Evolutionary conservation across 2,113 vertebrate species (phyloP).

Genomic region (Pangasianodon hypophthalmus): DNA sequence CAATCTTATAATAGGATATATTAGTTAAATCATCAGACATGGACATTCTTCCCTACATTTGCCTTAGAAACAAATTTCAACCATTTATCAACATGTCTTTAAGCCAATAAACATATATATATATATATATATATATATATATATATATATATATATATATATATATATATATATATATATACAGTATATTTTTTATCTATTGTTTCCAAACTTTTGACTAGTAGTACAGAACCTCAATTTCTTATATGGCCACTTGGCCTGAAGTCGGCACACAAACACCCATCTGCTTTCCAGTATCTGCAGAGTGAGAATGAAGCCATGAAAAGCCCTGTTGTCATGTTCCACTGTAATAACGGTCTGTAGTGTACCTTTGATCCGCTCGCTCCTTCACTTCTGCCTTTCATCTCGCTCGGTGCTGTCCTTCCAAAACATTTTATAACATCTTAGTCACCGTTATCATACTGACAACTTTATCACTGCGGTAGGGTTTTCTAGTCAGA

Average conservation of each 20-base stretch:
- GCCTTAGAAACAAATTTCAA: background rate
- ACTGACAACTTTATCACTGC: background rate
- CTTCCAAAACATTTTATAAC: slow-evolving; percentile 5
- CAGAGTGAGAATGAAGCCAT: background rate
- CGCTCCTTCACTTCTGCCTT: background rate
- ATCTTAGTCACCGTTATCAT: slow-evolving; percentile 13
- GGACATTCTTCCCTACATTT: no score
- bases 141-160: no score
- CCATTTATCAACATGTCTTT: background rate
- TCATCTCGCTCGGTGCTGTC: background rate
- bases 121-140: no score
- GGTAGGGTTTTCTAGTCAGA: background rate
- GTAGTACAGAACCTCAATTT: background rate
- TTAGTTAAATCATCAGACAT: background rate
- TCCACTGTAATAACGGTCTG: background rate
- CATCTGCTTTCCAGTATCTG: background rate
- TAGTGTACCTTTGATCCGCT: slow-evolving; percentile 8
- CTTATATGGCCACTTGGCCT: background rate
- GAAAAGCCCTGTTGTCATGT: background rate
- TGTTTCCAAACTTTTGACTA: background rate
- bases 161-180: no score
- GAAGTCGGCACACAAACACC: background rate
- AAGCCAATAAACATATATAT: no score
- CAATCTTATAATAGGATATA: background rate
- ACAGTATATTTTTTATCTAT: background rate